These are phyloP conservation scores for Ramphastos sulfuratus DNA, from an alignment of 2,113 vertebrate genomes.

Conservation along the genomic window DNA sequence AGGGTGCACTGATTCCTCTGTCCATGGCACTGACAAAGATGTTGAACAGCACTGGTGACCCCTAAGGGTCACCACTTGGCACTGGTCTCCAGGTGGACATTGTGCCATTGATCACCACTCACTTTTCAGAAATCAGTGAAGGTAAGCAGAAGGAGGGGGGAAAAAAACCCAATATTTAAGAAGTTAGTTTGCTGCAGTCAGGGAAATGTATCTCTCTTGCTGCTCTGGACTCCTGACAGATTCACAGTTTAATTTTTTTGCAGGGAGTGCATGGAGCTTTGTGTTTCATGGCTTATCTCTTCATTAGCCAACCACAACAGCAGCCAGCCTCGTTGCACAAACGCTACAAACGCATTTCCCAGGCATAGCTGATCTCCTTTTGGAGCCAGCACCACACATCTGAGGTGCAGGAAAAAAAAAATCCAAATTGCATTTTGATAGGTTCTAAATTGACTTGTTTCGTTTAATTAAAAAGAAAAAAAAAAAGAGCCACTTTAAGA, in stretches of 20 bases:
- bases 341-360: constrained; percentile 7
- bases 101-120: too few species aligned
- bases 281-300: constrained; percentile 19
- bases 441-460: not conserved
- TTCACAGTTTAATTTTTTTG: not conserved
- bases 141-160: not conserved
- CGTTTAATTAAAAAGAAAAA: not conserved
- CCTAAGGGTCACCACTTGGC: too few species aligned
- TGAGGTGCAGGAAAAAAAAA: not conserved
- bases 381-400: not conserved
- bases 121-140: not conserved
- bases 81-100: too few species aligned
- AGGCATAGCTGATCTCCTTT: not conserved
- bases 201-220: not conserved
- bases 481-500: not conserved
- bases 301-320: constrained; percentile 20
- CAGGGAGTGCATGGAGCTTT: not conserved
- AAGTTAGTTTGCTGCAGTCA: not conserved
- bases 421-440: constrained; percentile 12
- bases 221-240: not conserved
- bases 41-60: too few species aligned
- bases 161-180: not conserved
- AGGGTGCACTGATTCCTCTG: too few species aligned
- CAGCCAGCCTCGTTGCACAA: not conserved
- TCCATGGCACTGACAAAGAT: too few species aligned